Conservation (phyloP, 2,113 vertebrate species). For the Talpa occidentalis region DNA sequence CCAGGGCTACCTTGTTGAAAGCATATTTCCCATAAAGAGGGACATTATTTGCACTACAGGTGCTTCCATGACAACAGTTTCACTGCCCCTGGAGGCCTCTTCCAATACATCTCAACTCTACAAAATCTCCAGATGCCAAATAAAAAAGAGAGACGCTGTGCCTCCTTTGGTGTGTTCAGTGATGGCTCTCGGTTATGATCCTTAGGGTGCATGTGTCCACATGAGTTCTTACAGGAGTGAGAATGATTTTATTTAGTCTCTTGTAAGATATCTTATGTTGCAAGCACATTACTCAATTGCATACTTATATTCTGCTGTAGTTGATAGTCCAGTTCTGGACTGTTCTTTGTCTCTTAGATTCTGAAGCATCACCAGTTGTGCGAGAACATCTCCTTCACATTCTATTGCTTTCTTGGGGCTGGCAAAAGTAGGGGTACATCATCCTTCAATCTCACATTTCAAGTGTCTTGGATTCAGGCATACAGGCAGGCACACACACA, state of each 20-base stretch:
- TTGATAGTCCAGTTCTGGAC: background rate
- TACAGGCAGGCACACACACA: rapidly evolving
- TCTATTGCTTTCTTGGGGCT: background rate
- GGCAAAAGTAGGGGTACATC: background rate
- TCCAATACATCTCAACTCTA: background rate
- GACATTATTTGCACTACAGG: background rate
- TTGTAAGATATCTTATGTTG: background rate
- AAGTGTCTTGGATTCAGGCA: background rate
- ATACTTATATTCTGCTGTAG: background rate
- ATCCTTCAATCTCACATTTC: background rate
- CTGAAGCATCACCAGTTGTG: background rate
- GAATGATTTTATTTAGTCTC: background rate
- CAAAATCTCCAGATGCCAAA: background rate
- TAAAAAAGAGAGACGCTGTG: background rate
- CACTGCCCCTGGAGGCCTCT: background rate
- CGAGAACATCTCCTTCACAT: background rate
- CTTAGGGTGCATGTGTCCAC: background rate
- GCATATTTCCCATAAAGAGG: background rate
- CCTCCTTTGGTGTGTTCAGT: background rate
- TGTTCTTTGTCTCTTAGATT: background rate
- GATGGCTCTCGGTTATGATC: background rate
- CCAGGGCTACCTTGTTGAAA: background rate
- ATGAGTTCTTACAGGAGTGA: background rate
- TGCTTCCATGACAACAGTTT: background rate
- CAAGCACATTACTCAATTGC: background rate